Evolutionary conservation across 2,888 invertebrate genomes (phyloP).

Genomic region (Lycaena phlaeas): DNA sequence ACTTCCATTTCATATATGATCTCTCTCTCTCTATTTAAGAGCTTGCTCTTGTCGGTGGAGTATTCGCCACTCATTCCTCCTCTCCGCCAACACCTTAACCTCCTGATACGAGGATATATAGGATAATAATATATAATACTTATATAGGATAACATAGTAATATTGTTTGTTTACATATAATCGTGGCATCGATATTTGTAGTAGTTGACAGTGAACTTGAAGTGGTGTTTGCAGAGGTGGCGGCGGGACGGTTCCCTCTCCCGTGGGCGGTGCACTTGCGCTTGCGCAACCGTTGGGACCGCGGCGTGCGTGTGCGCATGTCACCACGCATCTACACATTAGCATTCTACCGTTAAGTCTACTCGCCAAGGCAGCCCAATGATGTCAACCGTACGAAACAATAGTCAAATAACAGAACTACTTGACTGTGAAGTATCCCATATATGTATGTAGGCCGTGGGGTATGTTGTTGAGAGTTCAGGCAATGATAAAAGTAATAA

Average conservation of each 20-base stretch:
- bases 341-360: slow-evolving; percentile 67
- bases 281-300: slow-evolving; percentile 58
- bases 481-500: neutral
- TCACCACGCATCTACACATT: slow-evolving; percentile 49
- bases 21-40: too few relatives aligned
- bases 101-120: too few relatives aligned
- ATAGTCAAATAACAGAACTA: slow-evolving; percentile 23
- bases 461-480: neutral
- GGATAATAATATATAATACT: too few relatives aligned
- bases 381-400: slow-evolving; percentile 33
- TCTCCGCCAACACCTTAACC: too few relatives aligned
- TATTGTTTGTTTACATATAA: too few relatives aligned
- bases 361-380: slow-evolving; percentile 42
- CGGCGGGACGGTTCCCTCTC: slow-evolving; percentile 27
- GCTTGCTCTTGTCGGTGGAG: too few relatives aligned
- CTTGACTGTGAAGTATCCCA: neutral
- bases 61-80: too few relatives aligned
- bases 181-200: too few relatives aligned
- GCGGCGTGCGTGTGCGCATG: slow-evolving; percentile 32
- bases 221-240: slow-evolving; percentile 30
- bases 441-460: neutral
- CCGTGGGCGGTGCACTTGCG: slow-evolving; percentile 50
- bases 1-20: too few relatives aligned
- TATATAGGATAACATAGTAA: too few relatives aligned
- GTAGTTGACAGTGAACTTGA: slow-evolving; percentile 61